Percentiles rank a stretch among this genome's conserved stretches.
Evolutionary conservation across 2,113 vertebrate species (phyloP).

Genomic region (Emberiza fucata): DNA sequence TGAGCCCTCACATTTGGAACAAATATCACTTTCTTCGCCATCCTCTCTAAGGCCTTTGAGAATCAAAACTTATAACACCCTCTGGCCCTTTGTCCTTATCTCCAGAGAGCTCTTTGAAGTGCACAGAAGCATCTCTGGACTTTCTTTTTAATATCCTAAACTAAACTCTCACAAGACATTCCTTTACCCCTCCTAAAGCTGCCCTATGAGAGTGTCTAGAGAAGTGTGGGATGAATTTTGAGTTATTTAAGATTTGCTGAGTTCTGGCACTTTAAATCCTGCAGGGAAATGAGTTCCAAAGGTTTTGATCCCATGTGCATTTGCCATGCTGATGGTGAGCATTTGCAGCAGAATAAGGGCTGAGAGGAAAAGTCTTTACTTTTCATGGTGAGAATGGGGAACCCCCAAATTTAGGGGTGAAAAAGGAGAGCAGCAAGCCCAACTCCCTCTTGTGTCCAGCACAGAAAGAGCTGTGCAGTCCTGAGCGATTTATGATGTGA

Average conservation of each 20-base stretch:
- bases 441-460: conserved; percentile 5
- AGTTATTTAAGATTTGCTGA: conserved; percentile 44
- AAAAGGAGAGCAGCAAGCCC: background rate
- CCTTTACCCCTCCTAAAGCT: conserved; percentile 22
- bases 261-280: conserved; percentile 43
- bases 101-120: conserved; percentile 52
- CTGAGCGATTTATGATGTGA: background rate
- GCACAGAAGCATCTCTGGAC: conserved; percentile 48
- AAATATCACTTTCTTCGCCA: conserved; percentile 11
- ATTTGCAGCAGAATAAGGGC: background rate
- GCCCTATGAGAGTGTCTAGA: background rate
- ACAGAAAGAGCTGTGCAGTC: background rate
- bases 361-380: background rate
- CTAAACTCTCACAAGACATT: conserved; percentile 42
- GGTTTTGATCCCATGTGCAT: conserved; percentile 32
- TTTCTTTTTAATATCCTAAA: conserved; percentile 65
- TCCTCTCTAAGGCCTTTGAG: background rate
- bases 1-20: conserved; percentile 51
- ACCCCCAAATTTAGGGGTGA: background rate
- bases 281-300: conserved; percentile 51
- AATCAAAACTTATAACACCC: conserved; percentile 15
- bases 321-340: background rate
- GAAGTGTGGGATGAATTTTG: background rate
- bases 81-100: conserved; percentile 42
- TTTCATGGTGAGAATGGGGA: background rate